A percentile compares a stretch with the other conserved stretches of the same genome.
Conservation (phyloP, 1,140 invertebrate genomes). For the Himalopsyche phryganea region DNA sequence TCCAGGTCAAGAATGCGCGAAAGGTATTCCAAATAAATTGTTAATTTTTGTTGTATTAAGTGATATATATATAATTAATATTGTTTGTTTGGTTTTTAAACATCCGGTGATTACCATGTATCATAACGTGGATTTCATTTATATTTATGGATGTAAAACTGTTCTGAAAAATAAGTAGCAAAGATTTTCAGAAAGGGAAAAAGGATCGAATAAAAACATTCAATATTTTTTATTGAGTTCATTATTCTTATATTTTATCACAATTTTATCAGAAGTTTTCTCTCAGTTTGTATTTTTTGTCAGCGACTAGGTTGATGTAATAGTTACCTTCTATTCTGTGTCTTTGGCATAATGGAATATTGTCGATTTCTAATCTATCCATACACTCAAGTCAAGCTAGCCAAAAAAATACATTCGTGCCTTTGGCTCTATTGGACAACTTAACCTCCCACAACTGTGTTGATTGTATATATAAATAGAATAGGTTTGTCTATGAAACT, state of each 20-base stretch:
- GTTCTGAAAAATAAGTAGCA: background rate
- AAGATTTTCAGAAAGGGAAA: background rate
- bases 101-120: background rate
- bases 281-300: too few relatives aligned
- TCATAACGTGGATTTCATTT: background rate
- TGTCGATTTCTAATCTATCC: too few relatives aligned
- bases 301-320: background rate
- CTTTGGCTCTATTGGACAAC: too few relatives aligned
- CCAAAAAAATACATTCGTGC: too few relatives aligned
- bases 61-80: background rate
- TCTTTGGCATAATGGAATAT: background rate
- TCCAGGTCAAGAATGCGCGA: slow-evolving; percentile 77
- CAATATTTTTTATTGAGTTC: too few relatives aligned
- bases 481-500: too few relatives aligned
- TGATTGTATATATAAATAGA: too few relatives aligned
- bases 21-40: slow-evolving; percentile 56
- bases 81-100: background rate
- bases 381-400: too few relatives aligned
- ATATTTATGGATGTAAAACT: background rate
- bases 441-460: too few relatives aligned
- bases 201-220: too few relatives aligned
- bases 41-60: background rate
- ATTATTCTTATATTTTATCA: too few relatives aligned
- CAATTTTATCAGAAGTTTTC: too few relatives aligned
- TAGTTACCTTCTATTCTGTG: background rate